Percentiles rank a stretch among this genome's conserved stretches.
Conservation (phyloP, 2,797 vertebrate genomes). For the Hybognathus amarus region DNA sequence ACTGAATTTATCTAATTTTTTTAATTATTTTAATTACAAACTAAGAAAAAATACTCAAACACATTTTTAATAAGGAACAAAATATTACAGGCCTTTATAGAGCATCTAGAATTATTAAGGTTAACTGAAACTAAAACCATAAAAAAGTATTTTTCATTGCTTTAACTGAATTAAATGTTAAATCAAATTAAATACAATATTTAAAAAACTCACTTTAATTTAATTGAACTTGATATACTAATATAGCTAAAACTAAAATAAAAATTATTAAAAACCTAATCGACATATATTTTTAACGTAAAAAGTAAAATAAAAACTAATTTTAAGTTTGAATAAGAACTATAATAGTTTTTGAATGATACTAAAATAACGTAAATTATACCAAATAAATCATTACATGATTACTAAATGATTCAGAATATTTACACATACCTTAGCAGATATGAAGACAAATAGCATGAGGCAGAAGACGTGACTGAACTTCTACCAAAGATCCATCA, state of each 20-base stretch:
- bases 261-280: not conserved
- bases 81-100: not conserved
- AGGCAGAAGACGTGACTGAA: not conserved
- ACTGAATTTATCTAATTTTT: not conserved
- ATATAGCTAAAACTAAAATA: not conserved
- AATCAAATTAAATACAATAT: not conserved
- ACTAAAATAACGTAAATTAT: not conserved
- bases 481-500: slow-evolving; percentile 10
- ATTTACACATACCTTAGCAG: slow-evolving; percentile 19
- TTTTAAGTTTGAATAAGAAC: not conserved
- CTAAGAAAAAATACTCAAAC: not conserved
- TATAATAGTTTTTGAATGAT: not conserved
- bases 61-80: not conserved
- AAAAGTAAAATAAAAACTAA: not conserved
- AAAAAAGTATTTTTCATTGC: not conserved
- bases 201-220: no score
- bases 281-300: not conserved
- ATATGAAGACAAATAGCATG: slow-evolving; percentile 5
- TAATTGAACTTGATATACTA: not conserved
- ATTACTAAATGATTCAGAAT: not conserved
- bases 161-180: not conserved
- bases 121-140: not conserved
- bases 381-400: not conserved
- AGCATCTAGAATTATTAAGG: not conserved
- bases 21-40: not conserved